phyloP scores from a whole-genome alignment of 2,113 vertebrate species.

The Panthera leo region DNA sequence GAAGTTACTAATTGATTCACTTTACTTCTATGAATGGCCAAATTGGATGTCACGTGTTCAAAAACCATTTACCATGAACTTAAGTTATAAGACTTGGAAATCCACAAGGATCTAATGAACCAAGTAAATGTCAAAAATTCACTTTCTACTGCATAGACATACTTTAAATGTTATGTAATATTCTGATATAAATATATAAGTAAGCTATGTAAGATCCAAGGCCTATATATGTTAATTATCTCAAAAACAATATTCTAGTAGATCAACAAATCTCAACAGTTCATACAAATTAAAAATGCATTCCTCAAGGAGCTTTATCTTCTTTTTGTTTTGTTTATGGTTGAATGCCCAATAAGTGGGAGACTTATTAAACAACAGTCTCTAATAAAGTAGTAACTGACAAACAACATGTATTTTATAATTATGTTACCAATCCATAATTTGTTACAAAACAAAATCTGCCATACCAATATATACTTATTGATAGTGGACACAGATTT shows the following conservation, averaged over 20 bases:
- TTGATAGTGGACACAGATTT: background rate
- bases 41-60: background rate
- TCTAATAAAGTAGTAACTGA: background rate
- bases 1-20: background rate
- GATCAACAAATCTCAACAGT: background rate
- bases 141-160: background rate
- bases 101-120: background rate
- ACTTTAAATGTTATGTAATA: slow-evolving; percentile 32
- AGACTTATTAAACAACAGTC: slow-evolving; percentile 2
- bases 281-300: slow-evolving; percentile 40
- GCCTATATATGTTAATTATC: background rate
- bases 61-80: slow-evolving; percentile 4
- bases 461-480: background rate
- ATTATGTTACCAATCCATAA: background rate
- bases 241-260: slow-evolving; percentile 34
- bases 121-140: slow-evolving; percentile 37
- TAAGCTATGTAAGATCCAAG: background rate
- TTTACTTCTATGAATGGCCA: background rate
- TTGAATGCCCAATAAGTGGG: background rate
- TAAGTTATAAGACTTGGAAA: background rate
- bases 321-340: slow-evolving; percentile 20
- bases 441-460: slow-evolving; percentile 11
- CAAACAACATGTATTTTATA: background rate
- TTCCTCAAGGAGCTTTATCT: slow-evolving; percentile 5
- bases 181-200: background rate